Conservation (phyloP, 2,888 invertebrate genomes). For the Autographa pulchrina region DNA sequence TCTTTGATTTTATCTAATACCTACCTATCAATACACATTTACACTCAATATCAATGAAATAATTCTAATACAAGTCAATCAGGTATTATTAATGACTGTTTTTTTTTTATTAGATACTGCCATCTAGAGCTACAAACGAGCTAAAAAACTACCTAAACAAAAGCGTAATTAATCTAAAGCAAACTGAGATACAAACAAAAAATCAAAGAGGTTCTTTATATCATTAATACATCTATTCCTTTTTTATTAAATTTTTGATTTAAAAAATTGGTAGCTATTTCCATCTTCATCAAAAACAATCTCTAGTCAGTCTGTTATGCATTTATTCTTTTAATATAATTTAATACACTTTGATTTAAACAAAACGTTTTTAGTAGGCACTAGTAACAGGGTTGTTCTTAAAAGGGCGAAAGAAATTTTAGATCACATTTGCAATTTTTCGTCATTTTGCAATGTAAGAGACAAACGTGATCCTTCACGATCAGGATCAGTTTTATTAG, state of each 20-base stretch:
- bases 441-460: too few relatives aligned
- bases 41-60: not conserved
- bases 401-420: too few relatives aligned
- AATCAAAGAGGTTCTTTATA: not conserved
- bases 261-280: not conserved
- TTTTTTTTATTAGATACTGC: not conserved
- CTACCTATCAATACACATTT: not conserved
- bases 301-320: too few relatives aligned
- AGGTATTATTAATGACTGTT: not conserved
- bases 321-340: too few relatives aligned
- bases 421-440: too few relatives aligned
- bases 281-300: not conserved
- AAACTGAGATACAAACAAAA: not conserved
- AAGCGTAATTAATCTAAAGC: not conserved
- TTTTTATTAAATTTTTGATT: too few relatives aligned
- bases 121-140: not conserved
- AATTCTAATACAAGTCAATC: not conserved
- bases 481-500: too few relatives aligned
- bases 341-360: not conserved
- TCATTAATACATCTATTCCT: not conserved
- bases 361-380: too few relatives aligned
- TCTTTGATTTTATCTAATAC: not conserved
- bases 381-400: too few relatives aligned
- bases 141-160: not conserved
- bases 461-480: too few relatives aligned